These are phyloP conservation scores for Tricholaema leucomelas DNA, from an alignment of 2,113 vertebrate species.

Conservation along the genomic window DNA sequence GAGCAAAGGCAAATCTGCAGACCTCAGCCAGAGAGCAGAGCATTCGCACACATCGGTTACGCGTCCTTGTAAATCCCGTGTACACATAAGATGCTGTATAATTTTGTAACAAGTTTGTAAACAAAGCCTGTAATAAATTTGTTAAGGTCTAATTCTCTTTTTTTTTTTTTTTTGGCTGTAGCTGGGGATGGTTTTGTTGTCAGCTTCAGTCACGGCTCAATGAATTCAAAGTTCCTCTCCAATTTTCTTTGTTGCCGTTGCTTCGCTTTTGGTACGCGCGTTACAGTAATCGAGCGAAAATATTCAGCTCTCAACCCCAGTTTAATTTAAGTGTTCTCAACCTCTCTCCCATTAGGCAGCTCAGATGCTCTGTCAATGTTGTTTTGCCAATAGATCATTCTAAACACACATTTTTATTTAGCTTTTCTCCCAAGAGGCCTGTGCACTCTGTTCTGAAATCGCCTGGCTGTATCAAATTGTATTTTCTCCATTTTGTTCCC, in stretches of 20 bases:
- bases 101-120: conserved; percentile 63
- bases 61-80: conserved; percentile 10
- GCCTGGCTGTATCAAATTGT: conserved; percentile 1
- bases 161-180: conserved; percentile 16
- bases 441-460: conserved; percentile 10
- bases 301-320: neutral
- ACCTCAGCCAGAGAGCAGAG: neutral
- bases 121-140: conserved; percentile 65
- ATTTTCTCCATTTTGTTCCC: conserved; percentile 6
- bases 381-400: conserved; percentile 42
- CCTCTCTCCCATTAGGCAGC: neutral
- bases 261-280: neutral
- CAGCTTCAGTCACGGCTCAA: neutral
- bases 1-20: neutral
- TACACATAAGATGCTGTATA: conserved; percentile 42
- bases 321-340: conserved; percentile 7
- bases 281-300: conserved; percentile 19
- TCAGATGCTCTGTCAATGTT: conserved; percentile 37
- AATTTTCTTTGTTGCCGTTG: neutral
- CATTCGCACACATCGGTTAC: neutral
- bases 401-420: conserved; percentile 38
- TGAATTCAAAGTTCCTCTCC: neutral
- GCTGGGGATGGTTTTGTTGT: conserved; percentile 2
- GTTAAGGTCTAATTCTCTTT: conserved; percentile 33
- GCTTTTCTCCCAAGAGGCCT: neutral